Base-by-base conservation (phyloP, 2,888 invertebrate genomes). In the Bimastos eiseni region DNA sequence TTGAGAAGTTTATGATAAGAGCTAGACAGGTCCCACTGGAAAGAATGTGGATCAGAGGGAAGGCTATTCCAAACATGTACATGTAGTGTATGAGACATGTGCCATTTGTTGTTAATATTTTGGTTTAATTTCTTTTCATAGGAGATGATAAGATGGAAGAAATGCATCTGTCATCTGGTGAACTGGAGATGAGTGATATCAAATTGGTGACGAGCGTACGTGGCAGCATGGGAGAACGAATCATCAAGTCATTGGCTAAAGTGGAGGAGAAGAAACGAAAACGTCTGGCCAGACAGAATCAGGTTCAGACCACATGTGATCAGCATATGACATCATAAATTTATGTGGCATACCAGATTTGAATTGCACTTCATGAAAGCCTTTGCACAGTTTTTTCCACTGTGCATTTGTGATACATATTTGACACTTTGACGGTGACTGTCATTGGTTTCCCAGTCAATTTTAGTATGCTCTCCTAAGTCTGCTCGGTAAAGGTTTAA, bases 191-290 rank as follows among this genome's bases (percentile, higher is more conserved):
- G 19, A 49, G 86, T 33, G 90, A 91, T 0, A 33, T 89, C 34
- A 90, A 89, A 36, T 37, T 93, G 19, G 92, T 91, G 83, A 95
- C 94, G 0, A 93, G 93, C 34, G 92, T 95, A 91, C 95, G 95
- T 92, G 95, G 95, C 89, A 94, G 94, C 90, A 94, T 94, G 94
- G 95, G 95, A 11, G 95, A 94, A 91, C 93, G 95, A 89, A 94
- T 95, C 91, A 94, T 93, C 49, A 94, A 95, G 91, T 94, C 94
- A 36, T 93, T 95, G 15, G 92, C 92, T 38, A 95, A 95, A 92
- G 94, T 95, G 84, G 95, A 95, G 91, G 95, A 94, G 92, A 94
- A 95, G 93, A 94, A 95, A 92, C 94, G 93, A 91, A 94, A 94
- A 91, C 92, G 95, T 90, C 94, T 94, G 15, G 93, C 92, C 33